These are phyloP conservation scores for Chirona hameri DNA, from an alignment of 2,888 invertebrate genomes.

Conservation along the genomic window DNA sequence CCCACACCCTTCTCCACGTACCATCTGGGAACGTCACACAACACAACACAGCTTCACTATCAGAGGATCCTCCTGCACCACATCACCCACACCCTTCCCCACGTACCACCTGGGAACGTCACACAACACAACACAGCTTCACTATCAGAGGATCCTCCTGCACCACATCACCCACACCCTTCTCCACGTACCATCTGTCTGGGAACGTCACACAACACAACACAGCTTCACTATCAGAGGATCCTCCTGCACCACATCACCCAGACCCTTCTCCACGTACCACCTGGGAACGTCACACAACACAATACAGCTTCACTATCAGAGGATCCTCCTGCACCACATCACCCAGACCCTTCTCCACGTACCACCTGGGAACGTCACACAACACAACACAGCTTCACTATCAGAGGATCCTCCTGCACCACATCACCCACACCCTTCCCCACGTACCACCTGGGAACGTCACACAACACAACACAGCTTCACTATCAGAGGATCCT, in stretches of 20 bases:
- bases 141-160: conserved; percentile 59
- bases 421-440: conserved; percentile 52
- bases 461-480: no score
- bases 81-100: conserved; percentile 50
- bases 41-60: conserved; percentile 66
- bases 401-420: conserved; percentile 56
- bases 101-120: conserved; percentile 59
- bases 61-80: conserved; percentile 53
- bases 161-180: conserved; percentile 50
- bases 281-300: no score
- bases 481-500: conserved; percentile 61
- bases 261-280: conserved; percentile 53
- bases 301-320: conserved; percentile 65
- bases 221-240: conserved; percentile 64
- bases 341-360: conserved; percentile 51
- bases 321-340: conserved; percentile 53
- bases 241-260: conserved; percentile 48
- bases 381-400: no score
- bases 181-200: conserved; percentile 57
- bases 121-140: no score
- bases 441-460: conserved; percentile 56
- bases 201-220: no score
- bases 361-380: conserved; percentile 58
- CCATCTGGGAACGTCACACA: no score
- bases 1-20: conserved; percentile 51